A percentile compares a stretch with the other conserved stretches of the same genome.
These are phyloP conservation scores for Rhinolophus sinicus DNA, from an alignment of 2,113 vertebrate species.

Conservation along the genomic window DNA sequence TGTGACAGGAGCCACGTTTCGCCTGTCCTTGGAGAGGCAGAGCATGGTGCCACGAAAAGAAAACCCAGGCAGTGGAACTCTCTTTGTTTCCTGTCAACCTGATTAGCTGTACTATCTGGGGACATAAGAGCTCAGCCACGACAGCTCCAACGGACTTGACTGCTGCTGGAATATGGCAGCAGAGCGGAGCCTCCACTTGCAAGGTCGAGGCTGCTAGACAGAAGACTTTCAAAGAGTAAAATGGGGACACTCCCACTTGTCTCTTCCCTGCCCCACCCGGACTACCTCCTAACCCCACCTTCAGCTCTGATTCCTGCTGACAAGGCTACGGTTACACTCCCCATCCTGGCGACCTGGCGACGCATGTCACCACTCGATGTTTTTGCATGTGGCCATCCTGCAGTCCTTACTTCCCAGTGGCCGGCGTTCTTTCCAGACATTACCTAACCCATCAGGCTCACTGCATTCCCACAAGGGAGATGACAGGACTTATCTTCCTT, in stretches of 20 bases:
- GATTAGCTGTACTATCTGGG: background rate
- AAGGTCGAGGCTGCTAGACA: background rate
- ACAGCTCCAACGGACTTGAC: background rate
- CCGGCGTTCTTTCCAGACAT: constrained; percentile 56
- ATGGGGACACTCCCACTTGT: background rate
- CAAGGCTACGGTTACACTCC: background rate
- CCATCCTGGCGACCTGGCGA: background rate
- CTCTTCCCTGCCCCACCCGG: background rate
- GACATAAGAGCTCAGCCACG: background rate
- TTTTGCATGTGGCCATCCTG: background rate
- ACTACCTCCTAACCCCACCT: background rate
- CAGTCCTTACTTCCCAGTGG: constrained; percentile 5
- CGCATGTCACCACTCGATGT: fast-evolving
- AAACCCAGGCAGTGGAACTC: background rate
- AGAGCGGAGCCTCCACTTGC: background rate
- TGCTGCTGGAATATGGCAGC: background rate
- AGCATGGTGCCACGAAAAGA: background rate
- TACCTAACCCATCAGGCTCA: constrained; percentile 60
- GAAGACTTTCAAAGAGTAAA: background rate
- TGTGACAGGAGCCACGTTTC: background rate
- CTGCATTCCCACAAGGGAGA: constrained; percentile 24
- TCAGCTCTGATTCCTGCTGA: background rate
- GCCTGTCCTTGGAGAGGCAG: background rate
- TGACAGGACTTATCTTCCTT: background rate
- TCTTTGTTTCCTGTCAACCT: constrained; percentile 42